Percentiles rank a stretch among this genome's conserved stretches.
phyloP scores from a whole-genome alignment of 2,797 vertebrate species.

The Poeciliopsis paucimaculata region DNA sequence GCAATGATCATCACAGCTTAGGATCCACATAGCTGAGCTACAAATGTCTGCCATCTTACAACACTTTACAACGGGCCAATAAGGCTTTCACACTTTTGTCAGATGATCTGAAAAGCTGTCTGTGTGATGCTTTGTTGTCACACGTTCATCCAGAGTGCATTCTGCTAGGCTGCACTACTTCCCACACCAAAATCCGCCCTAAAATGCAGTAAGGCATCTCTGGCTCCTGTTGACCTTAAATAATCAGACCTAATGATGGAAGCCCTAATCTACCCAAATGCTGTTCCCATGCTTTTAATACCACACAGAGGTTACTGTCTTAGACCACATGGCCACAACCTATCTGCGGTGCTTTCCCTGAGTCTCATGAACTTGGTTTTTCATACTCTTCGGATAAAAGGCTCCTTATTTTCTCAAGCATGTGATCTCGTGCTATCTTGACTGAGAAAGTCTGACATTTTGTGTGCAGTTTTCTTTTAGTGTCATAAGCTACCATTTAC shows the following conservation, averaged over 20 bases:
- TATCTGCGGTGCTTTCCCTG: slow-evolving; percentile 22
- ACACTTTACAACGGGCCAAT: slow-evolving; percentile 7
- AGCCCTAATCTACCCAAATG: slow-evolving; percentile 5
- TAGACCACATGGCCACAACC: slow-evolving; percentile 21
- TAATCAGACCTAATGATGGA: slow-evolving; percentile 8
- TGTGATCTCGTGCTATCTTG: slow-evolving; percentile 55
- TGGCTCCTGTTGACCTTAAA: slow-evolving; percentile 9
- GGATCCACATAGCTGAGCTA: slow-evolving; percentile 23
- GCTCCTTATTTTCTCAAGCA: slow-evolving; percentile 56
- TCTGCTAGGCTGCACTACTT: neutral
- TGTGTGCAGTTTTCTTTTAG: slow-evolving; percentile 36
- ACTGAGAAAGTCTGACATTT: slow-evolving; percentile 55
- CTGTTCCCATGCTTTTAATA: slow-evolving; percentile 21
- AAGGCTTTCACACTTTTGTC: slow-evolving; percentile 12
- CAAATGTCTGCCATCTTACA: slow-evolving; percentile 24
- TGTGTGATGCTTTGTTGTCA: neutral
- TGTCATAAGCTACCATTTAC: slow-evolving; percentile 20
- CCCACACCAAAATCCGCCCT: slow-evolving; percentile 1
- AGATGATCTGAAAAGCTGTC: slow-evolving; percentile 5
- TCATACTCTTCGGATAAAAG: slow-evolving; percentile 50
- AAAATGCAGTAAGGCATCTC: neutral
- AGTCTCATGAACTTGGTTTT: slow-evolving; percentile 62
- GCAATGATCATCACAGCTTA: slow-evolving; percentile 13
- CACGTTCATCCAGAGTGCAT: neutral
- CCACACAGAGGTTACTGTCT: slow-evolving; percentile 27